Base-by-base conservation (phyloP, 1,140 invertebrate species). In the Macrocentrus cingulum region DNA sequence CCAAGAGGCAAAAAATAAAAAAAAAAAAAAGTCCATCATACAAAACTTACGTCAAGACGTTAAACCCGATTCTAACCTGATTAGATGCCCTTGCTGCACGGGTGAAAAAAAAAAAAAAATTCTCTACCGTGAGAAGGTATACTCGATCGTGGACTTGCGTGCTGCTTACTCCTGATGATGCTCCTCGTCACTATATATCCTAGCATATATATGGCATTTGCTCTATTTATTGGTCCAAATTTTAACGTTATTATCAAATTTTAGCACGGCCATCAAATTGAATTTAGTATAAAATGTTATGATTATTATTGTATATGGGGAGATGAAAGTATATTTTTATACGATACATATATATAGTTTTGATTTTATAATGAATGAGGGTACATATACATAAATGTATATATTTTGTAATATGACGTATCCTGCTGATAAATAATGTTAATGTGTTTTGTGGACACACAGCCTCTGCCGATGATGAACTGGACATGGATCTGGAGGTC, bases 31-130 rank as follows among this genome's bases (percentile, higher is more conserved):
- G 18, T 45, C 25, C n/a, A n/a, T n/a, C n/a, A n/a, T n/a, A n/a
- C n/a, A 42, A 15, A 18, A 52, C 9, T 55, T 46, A 23, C 18
- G 32, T 51, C 32, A 16, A 51, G 49, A 61, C 54, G 56, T 67
- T 68, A 64, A 75, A 76, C 67, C 68, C 68, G 74, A 76, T 75
- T 77, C 75, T 76, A 77, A 77, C 73, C 69, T 64, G 74, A 75
- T 77, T 76, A 77, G 67, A 71, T 60, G 59, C 52, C 11, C 11
- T 50, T 13, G 1, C 23, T 13, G 0, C 15, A n/a, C n/a, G n/a
- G n/a, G n/a, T n/a, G n/a, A n/a, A n/a, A n/a, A n/a, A n/a, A n/a
- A n/a, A n/a, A n/a, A n/a, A n/a, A n/a, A n/a, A n/a, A n/a, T 32
- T 49, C 23, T 50, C 6, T 34, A 16, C 13, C 49, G 13, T 51